Conservation (phyloP, 2,797 vertebrate species). For the Spea hammondii region DNA sequence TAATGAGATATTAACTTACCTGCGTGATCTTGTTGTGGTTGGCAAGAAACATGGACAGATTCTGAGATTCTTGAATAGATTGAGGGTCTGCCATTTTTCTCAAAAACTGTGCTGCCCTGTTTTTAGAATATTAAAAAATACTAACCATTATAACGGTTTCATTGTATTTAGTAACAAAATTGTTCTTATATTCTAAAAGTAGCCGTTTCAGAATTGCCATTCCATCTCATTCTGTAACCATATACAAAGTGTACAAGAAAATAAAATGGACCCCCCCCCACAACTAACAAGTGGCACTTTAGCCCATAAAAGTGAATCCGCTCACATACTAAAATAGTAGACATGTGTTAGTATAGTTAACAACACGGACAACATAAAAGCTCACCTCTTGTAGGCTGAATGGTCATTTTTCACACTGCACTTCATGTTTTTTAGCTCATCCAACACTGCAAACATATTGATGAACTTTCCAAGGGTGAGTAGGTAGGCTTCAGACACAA, state of each 20-base stretch:
- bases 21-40: slow-evolving; percentile 99
- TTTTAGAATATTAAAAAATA: neutral
- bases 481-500: slow-evolving; percentile 96
- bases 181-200: too few relatives aligned
- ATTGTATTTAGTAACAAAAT: too few relatives aligned
- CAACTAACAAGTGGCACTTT: neutral
- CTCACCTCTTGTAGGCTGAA: slow-evolving; percentile 93
- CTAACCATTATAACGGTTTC: neutral
- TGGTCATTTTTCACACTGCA: slow-evolving; percentile 98
- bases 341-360: too few relatives aligned
- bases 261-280: too few relatives aligned
- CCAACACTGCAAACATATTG: slow-evolving; percentile 98
- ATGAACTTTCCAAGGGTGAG: slow-evolving; percentile 97
- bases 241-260: too few relatives aligned
- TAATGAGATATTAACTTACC: slow-evolving; percentile 63
- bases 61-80: slow-evolving; percentile 98
- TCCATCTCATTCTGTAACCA: too few relatives aligned
- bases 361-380: too few relatives aligned
- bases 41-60: slow-evolving; percentile 97
- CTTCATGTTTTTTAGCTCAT: slow-evolving; percentile 98
- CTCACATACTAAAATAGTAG: neutral
- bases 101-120: slow-evolving; percentile 93
- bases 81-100: slow-evolving; percentile 97
- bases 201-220: too few relatives aligned
- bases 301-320: neutral